phyloP scores from a whole-genome alignment of 2,888 invertebrate species.

The Limenitis camilla region DNA sequence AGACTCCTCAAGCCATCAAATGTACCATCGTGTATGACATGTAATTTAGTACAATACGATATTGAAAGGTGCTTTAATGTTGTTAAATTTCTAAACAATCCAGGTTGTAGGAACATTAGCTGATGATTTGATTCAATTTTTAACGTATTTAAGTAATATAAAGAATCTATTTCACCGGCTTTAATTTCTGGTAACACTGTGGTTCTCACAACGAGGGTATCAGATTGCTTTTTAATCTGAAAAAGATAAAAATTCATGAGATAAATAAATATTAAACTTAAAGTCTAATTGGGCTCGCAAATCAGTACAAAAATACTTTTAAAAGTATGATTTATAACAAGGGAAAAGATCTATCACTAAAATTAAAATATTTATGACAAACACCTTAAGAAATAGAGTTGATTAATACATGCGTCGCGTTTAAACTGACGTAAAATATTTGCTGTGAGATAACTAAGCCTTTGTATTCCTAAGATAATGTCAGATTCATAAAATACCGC shows the following conservation, averaged over 20 bases:
- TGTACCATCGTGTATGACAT: slow-evolving; percentile 49
- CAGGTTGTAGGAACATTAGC: slow-evolving; percentile 61
- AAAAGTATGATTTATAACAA: no score
- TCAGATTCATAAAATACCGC: slow-evolving; percentile 10
- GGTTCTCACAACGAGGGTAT: slow-evolving; percentile 61
- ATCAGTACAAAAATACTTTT: no score
- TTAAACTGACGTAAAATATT: slow-evolving; percentile 15
- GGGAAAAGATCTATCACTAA: no score
- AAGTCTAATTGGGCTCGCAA: neutral
- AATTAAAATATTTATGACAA: neutral
- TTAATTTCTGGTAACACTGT: slow-evolving; percentile 60
- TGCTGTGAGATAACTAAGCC: slow-evolving; percentile 11
- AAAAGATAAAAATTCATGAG: slow-evolving; percentile 30
- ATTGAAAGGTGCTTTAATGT: slow-evolving; percentile 69
- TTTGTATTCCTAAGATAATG: slow-evolving; percentile 12
- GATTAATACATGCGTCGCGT: neutral
- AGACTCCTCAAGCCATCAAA: slow-evolving; percentile 71
- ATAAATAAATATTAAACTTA: neutral
- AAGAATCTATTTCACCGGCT: slow-evolving; percentile 54
- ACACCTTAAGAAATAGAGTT: neutral
- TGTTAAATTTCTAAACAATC: slow-evolving; percentile 63
- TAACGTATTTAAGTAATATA: slow-evolving; percentile 53
- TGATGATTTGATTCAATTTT: slow-evolving; percentile 73
- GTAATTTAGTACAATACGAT: slow-evolving; percentile 68
- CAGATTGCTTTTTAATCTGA: slow-evolving; percentile 50